A percentile compares a stretch with the other conserved stretches of the same genome.
Conservation (phyloP, 2,113 vertebrate species). For the Anguilla rostrata region DNA sequence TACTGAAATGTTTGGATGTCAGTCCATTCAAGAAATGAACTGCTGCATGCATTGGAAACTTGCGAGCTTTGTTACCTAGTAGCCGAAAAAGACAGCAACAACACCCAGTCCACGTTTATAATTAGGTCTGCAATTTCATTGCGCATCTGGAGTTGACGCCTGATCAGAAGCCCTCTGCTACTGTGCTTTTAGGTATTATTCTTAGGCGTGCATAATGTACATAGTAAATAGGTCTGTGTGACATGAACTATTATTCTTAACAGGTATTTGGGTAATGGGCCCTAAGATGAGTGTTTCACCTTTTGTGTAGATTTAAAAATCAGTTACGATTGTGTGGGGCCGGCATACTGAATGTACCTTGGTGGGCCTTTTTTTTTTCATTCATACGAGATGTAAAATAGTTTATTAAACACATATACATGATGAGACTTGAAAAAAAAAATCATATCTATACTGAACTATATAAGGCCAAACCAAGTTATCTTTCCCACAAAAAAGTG, state of each 20-base stretch:
- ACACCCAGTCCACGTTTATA: background rate
- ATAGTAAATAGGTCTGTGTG: slow-evolving; percentile 28
- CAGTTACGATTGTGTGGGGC: slow-evolving; percentile 12
- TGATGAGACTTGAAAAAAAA: background rate
- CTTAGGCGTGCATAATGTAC: slow-evolving; percentile 33
- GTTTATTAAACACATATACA: background rate
- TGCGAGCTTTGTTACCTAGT: slow-evolving; percentile 35
- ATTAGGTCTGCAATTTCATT: slow-evolving; percentile 32
- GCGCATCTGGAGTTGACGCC: slow-evolving; percentile 26
- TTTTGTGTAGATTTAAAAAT: slow-evolving; percentile 19
- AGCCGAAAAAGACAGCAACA: slow-evolving; percentile 17
- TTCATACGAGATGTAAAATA: background rate
- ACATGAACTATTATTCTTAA: slow-evolving; percentile 7
- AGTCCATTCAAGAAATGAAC: background rate
- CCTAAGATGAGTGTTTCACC: slow-evolving; percentile 26
- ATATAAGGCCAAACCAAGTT: background rate
- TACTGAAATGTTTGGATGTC: background rate
- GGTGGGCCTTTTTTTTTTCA: background rate
- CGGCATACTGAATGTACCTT: slow-evolving; percentile 24
- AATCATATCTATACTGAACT: background rate
- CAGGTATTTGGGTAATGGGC: slow-evolving; percentile 30
- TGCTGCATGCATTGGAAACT: slow-evolving; percentile 43
- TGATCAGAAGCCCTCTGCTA: slow-evolving; percentile 13
- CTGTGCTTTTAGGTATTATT: slow-evolving; percentile 18
- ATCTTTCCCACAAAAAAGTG: background rate